A percentile compares a stretch with the other conserved stretches of the same genome.
phyloP scores from a whole-genome alignment of 2,113 vertebrate genomes.

The Trachemys scripta region DNA sequence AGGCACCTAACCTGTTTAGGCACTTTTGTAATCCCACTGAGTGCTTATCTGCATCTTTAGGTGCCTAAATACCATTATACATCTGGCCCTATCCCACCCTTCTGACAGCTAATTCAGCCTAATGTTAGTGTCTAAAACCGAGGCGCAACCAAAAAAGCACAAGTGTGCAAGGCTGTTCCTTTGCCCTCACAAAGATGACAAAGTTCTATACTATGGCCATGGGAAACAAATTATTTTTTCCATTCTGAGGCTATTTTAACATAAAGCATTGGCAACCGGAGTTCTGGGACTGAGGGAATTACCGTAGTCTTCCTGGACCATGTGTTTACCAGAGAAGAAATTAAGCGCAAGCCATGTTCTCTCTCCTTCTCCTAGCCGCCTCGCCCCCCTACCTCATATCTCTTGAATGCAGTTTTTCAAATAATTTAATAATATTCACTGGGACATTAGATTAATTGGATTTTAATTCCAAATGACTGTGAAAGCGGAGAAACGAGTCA shows the following conservation, averaged over 20 bases:
- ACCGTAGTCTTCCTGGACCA: slow-evolving; percentile 17
- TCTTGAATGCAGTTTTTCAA: slow-evolving; percentile 82
- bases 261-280: slow-evolving; percentile 44
- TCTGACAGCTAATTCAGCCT: background rate
- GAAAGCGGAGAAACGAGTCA: slow-evolving; percentile 92
- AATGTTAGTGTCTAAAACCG: background rate
- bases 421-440: slow-evolving; percentile 87
- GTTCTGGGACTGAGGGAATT: slow-evolving; percentile 60
- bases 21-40: background rate
- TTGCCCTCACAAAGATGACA: background rate
- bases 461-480: slow-evolving; percentile 88
- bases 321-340: slow-evolving; percentile 68
- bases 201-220: background rate
- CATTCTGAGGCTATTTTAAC: slow-evolving; percentile 27
- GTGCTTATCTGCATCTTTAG: rapidly evolving
- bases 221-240: slow-evolving; percentile 20
- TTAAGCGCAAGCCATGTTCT: slow-evolving; percentile 67
- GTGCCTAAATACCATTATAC: background rate
- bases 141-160: background rate
- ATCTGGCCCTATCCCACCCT: background rate
- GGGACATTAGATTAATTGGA: slow-evolving; percentile 89
- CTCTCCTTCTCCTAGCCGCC: slow-evolving; percentile 65
- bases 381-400: slow-evolving; percentile 74
- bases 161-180: background rate
- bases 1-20: background rate